Evolutionary conservation across 2,888 invertebrate species (phyloP).

Genomic region (Anthophora plumipes): DNA sequence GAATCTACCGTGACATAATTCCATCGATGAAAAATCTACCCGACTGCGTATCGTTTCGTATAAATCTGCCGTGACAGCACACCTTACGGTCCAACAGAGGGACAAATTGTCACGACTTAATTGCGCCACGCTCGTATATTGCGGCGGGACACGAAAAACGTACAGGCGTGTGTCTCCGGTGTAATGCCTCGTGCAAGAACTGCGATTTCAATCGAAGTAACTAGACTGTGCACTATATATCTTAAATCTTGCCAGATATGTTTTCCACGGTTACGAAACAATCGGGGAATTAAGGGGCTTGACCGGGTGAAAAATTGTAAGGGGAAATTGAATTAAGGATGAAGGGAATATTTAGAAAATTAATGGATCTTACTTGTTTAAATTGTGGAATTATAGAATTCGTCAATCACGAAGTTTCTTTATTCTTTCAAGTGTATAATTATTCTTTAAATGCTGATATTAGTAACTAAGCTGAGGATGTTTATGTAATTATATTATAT

Average conservation of each 20-base stretch:
- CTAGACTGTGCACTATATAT: not conserved
- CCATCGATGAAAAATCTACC: constrained; percentile 28
- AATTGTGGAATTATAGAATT: no score
- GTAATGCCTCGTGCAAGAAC: constrained; percentile 16
- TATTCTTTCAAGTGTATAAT: no score
- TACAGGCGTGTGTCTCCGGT: constrained; percentile 18
- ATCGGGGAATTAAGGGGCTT: constrained; percentile 12
- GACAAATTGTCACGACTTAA: constrained; percentile 39
- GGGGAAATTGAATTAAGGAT: not conserved
- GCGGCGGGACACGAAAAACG: constrained; percentile 31
- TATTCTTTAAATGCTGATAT: no score
- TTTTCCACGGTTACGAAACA: constrained; percentile 14
- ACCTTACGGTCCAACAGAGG: constrained; percentile 3
- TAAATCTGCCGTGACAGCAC: constrained; percentile 37
- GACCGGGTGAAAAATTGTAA: not conserved
- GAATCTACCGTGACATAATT: constrained; percentile 2
- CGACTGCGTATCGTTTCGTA: constrained; percentile 5
- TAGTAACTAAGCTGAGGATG: no score
- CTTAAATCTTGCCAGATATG: not conserved
- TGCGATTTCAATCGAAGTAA: constrained; percentile 29
- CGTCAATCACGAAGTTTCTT: no score
- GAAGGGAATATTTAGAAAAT: not conserved
- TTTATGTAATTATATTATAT: no score
- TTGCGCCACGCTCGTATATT: constrained; percentile 22
- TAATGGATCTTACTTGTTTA: not conserved